Evolutionary conservation across 1,140 invertebrate genomes (phyloP), one percentile per base, ranked within the genome.

Genomic region (Drosophila triauraria): DNA sequence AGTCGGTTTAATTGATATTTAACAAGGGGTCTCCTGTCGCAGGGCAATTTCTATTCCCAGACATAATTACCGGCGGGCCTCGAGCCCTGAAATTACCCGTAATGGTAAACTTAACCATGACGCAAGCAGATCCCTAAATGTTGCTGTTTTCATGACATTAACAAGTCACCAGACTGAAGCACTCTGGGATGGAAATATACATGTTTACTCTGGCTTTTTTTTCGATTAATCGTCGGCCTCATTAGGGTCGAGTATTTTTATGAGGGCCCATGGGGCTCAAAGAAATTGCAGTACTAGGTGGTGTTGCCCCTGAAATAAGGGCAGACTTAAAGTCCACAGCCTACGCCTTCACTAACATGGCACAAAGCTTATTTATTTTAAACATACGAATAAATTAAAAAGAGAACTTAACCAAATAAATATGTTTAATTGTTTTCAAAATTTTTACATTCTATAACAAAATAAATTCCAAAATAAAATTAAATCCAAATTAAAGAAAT

Each of bases 221-320:
- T 69, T 67, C 72, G 84, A 87, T 87, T 87, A 87, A 88, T 87
- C 77, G 84, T 75, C 48, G 80, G 77, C 67, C 84, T 87, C 80
- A 87, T 87, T 84, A 90, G 85, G 71, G 84, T 81, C 80, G 81
- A 90, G 88, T 84, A 90, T 84, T 80, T 87, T 84, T 88, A 87
- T 87, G 61, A 90, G 67, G 77, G 62, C 84, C 80, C 65, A 44
- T 56, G 80, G 80, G 85, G 71, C 35, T 51, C n/a, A 47, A 38
- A 35, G 48, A 48, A 42, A 61, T 72, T 57, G 47, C 61, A 65
- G 71, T 30, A 10, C 4, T 27, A n/a, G 50, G 20, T 35, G 65
- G 32, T 30, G 30, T 13, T 35, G 51, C 23, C 12, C 44, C 59
- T 71, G 44, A 50, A 70, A 50, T 58, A 32, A 35, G 43, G 42